These are phyloP conservation scores for Strigamia transsilvanica DNA, from an alignment of 2,888 invertebrate species.

Conservation along the genomic window DNA sequence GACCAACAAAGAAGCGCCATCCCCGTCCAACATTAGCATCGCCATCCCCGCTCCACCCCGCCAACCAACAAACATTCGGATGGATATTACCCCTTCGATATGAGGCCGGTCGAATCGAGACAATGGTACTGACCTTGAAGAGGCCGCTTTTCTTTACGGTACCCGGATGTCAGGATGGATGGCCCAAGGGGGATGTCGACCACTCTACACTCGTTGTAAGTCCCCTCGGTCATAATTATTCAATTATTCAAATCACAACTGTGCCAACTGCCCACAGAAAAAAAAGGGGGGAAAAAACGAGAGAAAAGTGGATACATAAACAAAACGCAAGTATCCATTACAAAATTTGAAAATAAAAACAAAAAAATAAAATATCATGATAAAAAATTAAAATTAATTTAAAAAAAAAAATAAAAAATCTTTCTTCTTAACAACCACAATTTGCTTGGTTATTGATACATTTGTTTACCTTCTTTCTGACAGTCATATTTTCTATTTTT, in stretches of 20 bases:
- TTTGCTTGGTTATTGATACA: neutral
- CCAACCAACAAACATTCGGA: neutral
- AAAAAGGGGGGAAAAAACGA: neutral
- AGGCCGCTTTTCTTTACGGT: constrained; percentile 29
- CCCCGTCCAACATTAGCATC: constrained; percentile 31
- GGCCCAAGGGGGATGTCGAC: constrained; percentile 18
- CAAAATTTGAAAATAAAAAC: neutral
- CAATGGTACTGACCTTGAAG: constrained; percentile 39
- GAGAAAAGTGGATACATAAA: constrained; percentile 28
- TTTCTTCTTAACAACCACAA: neutral
- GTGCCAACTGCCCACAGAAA: constrained; percentile 14
- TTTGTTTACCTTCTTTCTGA: too few species aligned
- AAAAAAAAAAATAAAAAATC: neutral
- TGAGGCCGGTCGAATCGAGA: constrained; percentile 22
- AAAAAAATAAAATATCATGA: neutral
- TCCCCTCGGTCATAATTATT: constrained; percentile 42
- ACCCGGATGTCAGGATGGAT: constrained; percentile 42
- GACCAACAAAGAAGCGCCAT: constrained; percentile 19
- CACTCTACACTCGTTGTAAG: constrained; percentile 30
- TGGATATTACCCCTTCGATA: constrained; percentile 46
- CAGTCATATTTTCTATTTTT: neutral
- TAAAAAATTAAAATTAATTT: neutral
- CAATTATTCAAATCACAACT: constrained; percentile 40
- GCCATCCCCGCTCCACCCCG: neutral
- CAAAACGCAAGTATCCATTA: constrained; percentile 28